Evolutionary conservation across 2,113 vertebrate genomes (phyloP), one percentile per base, ranked within the genome.

Genomic region (Rhinopomastus cyanomelas): DNA sequence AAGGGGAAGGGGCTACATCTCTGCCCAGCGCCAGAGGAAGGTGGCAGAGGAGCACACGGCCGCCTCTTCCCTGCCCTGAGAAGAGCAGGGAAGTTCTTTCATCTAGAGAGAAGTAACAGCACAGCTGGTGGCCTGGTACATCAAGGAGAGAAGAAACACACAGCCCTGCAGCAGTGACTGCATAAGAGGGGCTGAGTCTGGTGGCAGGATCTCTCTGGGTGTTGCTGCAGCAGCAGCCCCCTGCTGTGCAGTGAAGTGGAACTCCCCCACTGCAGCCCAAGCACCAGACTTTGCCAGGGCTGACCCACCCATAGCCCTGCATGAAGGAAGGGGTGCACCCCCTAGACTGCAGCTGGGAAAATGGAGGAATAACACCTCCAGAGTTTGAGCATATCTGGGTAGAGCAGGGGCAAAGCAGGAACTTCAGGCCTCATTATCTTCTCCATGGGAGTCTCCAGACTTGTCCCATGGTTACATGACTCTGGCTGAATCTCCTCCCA

Each of bases 391-490:
- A 4, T 12, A 29, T 39, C 71, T 51, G 22, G 20, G 8, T 2
- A 6, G 19, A 73, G 64, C 30, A 44, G 42, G 37, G 42, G 52
- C 48, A 92, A 48, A 92, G 68, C 74, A 87, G 69, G 42, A 81
- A 49, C 29, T 72, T 67, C 73, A 49, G 56, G 68, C 27, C 6
- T 61, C 69, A 22, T 5, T 5, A 49, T n/a, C n/a, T n/a, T 55
- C 18, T 19, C 73, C 12, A 6, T 8, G 16, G 36, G 53, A 75
- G 42, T 15, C 17, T 75, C 23, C 74, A 52, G 66, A 44, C 48
- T 22, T 48, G 36, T 15, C 57, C 18, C 0, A 0, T 0, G 1
- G 27, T 13, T 61, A 69, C 0, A 0, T 29, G 76, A 68, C 52
- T 44, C 21, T 48, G 85, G 79, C 72, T 74, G 52, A 1, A 0